A percentile compares a stretch with the other conserved stretches of the same genome.
These are phyloP conservation scores for Antheraea pernyi DNA, from an alignment of 1,140 invertebrate genomes.

Conservation along the genomic window DNA sequence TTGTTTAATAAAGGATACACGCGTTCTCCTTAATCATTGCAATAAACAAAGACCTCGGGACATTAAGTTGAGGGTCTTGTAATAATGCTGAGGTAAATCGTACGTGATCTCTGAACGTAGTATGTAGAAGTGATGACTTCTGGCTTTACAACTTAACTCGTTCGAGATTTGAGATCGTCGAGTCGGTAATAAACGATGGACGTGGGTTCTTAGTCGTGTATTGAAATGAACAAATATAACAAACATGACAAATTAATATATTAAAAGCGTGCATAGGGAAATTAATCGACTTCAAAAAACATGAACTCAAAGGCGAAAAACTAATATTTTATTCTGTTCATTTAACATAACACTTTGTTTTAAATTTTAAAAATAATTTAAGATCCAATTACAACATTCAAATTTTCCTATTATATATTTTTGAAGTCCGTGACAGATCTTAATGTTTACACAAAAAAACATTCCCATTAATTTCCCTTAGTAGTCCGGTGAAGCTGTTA, in stretches of 20 bases:
- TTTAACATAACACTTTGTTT: too few relatives aligned
- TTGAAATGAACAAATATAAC: background rate
- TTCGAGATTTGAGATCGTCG: background rate
- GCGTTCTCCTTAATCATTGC: conserved; percentile 7
- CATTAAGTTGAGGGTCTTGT: conserved; percentile 4
- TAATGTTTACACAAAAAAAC: too few relatives aligned
- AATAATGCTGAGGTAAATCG: conserved; percentile 9
- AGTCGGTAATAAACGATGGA: background rate
- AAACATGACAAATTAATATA: background rate
- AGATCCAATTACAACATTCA: too few relatives aligned
- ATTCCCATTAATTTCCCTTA: too few relatives aligned
- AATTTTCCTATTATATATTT: too few relatives aligned
- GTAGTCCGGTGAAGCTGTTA: too few relatives aligned
- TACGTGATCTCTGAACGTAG: background rate
- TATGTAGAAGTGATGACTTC: background rate
- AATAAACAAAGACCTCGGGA: conserved; percentile 7
- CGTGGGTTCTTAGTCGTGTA: background rate
- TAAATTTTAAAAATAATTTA: too few relatives aligned
- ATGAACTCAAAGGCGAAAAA: too few relatives aligned
- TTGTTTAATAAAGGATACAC: conserved; percentile 10
- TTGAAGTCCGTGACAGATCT: too few relatives aligned
- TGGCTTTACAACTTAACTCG: background rate
- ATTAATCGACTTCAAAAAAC: too few relatives aligned
- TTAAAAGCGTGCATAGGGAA: too few relatives aligned
- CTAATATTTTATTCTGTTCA: too few relatives aligned